Evolutionary conservation across 2,113 vertebrate species (phyloP).

Genomic region (Crypturellus undulatus): DNA sequence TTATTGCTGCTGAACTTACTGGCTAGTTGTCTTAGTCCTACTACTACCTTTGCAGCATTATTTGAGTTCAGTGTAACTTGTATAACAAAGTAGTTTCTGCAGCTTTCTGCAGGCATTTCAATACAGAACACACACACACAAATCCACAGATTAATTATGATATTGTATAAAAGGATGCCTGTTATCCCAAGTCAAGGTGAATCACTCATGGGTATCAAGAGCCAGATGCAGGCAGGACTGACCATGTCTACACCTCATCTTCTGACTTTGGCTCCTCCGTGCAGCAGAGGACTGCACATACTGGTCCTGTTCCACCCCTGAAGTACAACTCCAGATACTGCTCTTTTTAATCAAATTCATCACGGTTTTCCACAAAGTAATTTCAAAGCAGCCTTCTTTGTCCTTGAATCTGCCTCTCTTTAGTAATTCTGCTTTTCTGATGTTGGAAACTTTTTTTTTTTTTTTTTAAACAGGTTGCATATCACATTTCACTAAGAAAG

Average conservation of each 20-base stretch:
- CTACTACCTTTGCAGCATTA: background rate
- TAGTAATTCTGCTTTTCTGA: fast-evolving
- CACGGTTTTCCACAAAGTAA: too few relatives aligned
- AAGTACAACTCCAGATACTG: background rate
- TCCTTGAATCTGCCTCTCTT: background rate
- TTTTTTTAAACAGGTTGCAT: too few relatives aligned
- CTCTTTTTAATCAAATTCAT: background rate
- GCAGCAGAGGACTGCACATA: background rate
- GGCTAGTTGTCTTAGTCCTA: background rate
- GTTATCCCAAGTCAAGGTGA: background rate
- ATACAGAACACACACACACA: background rate
- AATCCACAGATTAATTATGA: background rate
- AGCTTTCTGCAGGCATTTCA: background rate
- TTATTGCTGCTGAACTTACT: background rate
- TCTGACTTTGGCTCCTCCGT: background rate
- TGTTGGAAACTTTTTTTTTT: background rate
- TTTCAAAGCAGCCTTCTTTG: background rate
- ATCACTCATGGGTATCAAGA: background rate
- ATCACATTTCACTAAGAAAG: background rate
- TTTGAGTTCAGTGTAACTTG: background rate
- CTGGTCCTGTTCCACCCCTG: too few relatives aligned
- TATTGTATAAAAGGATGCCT: background rate
- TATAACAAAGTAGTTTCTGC: background rate
- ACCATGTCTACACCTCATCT: background rate
- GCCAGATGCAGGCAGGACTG: fast-evolving